Conservation (phyloP, 1,140 invertebrate species). For the Drosophila parvula region DNA sequence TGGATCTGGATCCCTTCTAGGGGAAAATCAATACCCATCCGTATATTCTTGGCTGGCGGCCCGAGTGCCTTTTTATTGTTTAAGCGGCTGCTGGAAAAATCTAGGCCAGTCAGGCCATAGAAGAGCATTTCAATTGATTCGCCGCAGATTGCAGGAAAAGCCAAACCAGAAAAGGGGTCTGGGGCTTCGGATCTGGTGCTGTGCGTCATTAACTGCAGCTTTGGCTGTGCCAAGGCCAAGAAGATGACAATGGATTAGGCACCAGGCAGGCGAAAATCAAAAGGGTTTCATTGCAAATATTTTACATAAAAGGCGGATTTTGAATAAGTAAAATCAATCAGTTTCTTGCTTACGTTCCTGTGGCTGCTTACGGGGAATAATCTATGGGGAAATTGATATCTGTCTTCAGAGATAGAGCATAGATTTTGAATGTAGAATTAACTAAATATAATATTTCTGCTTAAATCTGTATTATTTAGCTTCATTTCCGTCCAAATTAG, state of each 20-base stretch:
- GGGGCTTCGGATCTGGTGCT: slow-evolving; percentile 18
- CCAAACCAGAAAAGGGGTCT: slow-evolving; percentile 20
- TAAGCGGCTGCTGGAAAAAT: slow-evolving; percentile 44
- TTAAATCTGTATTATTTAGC: neutral
- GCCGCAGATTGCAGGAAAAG: slow-evolving; percentile 28
- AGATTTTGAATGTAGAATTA: neutral
- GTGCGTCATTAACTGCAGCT: slow-evolving; percentile 36
- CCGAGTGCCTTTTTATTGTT: slow-evolving; percentile 71
- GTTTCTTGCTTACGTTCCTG: neutral
- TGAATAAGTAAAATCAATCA: neutral
- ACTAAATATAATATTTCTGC: neutral
- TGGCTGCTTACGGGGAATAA: neutral
- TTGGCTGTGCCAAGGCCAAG: slow-evolving; percentile 33
- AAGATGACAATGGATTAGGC: slow-evolving; percentile 42
- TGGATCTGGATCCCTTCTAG: slow-evolving; percentile 7
- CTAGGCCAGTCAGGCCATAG: slow-evolving; percentile 55
- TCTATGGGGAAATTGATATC: neutral
- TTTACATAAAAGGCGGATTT: neutral
- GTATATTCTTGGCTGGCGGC: slow-evolving; percentile 13
- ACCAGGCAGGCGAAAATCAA: slow-evolving; percentile 1
- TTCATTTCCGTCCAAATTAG: neutral
- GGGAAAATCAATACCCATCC: slow-evolving; percentile 36
- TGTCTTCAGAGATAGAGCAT: neutral
- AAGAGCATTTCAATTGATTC: slow-evolving; percentile 63
- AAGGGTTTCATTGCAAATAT: slow-evolving; percentile 4